phyloP scores from a whole-genome alignment of 2,113 vertebrate genomes.

The Thermophis baileyi region DNA sequence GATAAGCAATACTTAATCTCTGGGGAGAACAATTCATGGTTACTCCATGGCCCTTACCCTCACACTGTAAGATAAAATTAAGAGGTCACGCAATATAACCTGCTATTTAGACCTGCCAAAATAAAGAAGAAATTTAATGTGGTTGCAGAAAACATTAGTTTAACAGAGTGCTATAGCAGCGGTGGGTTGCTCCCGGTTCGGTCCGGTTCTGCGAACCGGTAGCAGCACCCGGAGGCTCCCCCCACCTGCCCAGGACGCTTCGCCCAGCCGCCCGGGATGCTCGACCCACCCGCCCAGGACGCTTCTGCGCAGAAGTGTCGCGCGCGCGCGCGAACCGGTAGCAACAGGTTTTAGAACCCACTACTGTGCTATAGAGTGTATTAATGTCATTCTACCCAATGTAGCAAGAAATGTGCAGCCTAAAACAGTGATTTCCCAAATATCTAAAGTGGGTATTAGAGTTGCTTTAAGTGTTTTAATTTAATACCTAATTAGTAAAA shows the following conservation, averaged over 20 bases:
- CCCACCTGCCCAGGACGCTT: too few relatives aligned
- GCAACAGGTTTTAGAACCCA: too few relatives aligned
- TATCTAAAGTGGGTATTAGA: background rate
- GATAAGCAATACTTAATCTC: background rate
- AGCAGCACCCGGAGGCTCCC: too few relatives aligned
- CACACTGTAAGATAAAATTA: background rate
- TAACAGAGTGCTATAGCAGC: background rate
- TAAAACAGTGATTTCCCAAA: background rate
- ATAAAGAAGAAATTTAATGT: background rate
- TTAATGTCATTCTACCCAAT: background rate
- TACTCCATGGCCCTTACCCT: background rate
- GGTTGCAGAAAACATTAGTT: background rate
- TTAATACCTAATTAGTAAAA: background rate
- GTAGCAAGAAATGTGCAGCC: background rate
- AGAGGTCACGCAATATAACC: background rate
- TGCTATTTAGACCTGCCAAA: background rate
- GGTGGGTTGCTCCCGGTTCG: too few relatives aligned
- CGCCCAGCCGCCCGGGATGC: too few relatives aligned
- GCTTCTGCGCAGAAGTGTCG: too few relatives aligned
- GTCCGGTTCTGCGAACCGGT: too few relatives aligned
- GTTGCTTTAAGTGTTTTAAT: constrained; percentile 2
- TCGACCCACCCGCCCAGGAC: too few relatives aligned
- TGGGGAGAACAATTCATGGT: background rate
- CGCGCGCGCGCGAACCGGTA: too few relatives aligned
- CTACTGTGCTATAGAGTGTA: background rate